These are phyloP conservation scores for Apteryx mantelli DNA, from an alignment of 2,113 vertebrate genomes.

Conservation along the genomic window DNA sequence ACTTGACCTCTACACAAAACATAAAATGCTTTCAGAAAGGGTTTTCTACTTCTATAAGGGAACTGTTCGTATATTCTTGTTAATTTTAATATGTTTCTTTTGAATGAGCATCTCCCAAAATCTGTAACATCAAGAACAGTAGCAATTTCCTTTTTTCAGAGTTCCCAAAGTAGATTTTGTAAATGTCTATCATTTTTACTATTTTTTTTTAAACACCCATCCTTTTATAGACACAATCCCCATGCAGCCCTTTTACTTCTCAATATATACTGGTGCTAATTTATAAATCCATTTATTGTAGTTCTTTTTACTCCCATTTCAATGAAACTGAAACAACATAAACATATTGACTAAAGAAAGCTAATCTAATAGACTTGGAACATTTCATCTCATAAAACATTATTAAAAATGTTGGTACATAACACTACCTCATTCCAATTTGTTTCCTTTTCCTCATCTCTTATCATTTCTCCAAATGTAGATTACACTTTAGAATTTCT, in stretches of 20 bases:
- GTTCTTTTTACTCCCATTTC: background rate
- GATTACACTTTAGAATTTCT: background rate
- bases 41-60: background rate
- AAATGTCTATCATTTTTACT: background rate
- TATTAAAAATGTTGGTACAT: background rate
- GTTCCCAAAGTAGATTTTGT: background rate
- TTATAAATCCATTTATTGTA: background rate
- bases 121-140: background rate
- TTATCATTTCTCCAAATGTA: background rate
- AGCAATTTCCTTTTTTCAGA: background rate
- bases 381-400: background rate
- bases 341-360: background rate
- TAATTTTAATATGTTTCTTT: background rate
- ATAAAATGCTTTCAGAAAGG: background rate
- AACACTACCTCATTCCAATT: background rate
- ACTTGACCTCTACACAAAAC: background rate
- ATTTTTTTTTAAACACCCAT: background rate
- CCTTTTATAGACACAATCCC: background rate
- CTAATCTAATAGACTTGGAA: background rate
- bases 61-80: background rate
- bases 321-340: background rate
- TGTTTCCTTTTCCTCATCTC: background rate
- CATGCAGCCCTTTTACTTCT: background rate
- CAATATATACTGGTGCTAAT: background rate
- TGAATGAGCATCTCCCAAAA: background rate